These are phyloP conservation scores for Sminthurides bifidus DNA, from an alignment of 1,140 invertebrate genomes.

Conservation along the genomic window DNA sequence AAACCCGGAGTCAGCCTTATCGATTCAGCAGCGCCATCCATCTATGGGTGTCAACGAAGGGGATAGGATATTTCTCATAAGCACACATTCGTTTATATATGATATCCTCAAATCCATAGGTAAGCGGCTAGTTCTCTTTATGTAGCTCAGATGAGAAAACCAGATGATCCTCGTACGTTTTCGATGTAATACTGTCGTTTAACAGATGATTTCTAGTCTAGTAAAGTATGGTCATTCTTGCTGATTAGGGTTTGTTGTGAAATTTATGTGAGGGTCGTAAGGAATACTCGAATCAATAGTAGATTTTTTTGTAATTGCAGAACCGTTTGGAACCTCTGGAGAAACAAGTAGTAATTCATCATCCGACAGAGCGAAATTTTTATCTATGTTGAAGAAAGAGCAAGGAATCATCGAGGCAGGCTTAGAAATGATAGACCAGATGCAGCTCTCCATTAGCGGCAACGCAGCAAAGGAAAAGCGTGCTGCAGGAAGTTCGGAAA, in stretches of 20 bases:
- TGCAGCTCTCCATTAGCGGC: conserved; percentile 13
- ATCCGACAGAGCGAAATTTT: not conserved
- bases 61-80: conserved; percentile 24
- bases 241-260: no score
- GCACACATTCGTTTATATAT: conserved; percentile 15
- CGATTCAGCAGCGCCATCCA: conserved; percentile 31
- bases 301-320: conserved; percentile 1
- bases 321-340: conserved; percentile 17
- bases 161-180: no score
- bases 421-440: conserved; percentile 28
- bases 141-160: no score
- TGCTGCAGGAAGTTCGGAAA: not conserved
- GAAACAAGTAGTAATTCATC: conserved; percentile 4
- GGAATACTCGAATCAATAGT: no score
- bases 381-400: conserved; percentile 11
- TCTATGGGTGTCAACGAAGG: conserved; percentile 22
- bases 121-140: no score
- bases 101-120: conserved; percentile 25
- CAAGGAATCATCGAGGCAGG: conserved; percentile 23
- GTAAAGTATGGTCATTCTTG: not conserved
- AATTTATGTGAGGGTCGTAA: no score
- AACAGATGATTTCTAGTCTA: not conserved
- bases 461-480: conserved; percentile 23
- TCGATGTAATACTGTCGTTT: not conserved
- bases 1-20: conserved; percentile 10